phyloP scores from a whole-genome alignment of 2,797 vertebrate genomes.

The Arctocebus calabarensis region DNA sequence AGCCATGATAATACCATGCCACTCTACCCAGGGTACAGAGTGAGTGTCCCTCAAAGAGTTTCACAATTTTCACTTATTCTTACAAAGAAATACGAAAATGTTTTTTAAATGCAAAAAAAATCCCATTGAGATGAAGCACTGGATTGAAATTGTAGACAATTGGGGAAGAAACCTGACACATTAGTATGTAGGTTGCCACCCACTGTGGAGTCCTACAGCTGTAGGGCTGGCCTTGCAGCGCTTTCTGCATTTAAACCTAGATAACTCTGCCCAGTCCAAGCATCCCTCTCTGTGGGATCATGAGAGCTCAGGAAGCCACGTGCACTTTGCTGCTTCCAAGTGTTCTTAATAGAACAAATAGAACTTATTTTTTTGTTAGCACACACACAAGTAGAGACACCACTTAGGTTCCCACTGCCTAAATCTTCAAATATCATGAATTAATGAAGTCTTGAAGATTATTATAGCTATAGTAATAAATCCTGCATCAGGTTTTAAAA shows the following conservation, averaged over 20 bases:
- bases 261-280: neutral
- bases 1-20: too few relatives aligned
- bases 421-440: constrained; percentile 44
- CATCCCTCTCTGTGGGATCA: neutral
- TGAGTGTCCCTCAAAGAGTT: neutral
- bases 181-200: neutral
- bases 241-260: neutral
- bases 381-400: neutral
- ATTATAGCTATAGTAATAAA: neutral
- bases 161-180: neutral
- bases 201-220: neutral
- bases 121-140: neutral
- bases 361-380: constrained; percentile 26
- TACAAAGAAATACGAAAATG: constrained; percentile 46
- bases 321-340: neutral
- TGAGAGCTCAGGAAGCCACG: neutral
- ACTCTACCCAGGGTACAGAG: too few relatives aligned
- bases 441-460: constrained; percentile 24
- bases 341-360: constrained; percentile 24
- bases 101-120: constrained; percentile 19
- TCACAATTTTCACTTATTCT: constrained; percentile 38
- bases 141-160: neutral
- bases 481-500: constrained; percentile 44
- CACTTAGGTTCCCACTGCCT: neutral
- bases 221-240: neutral